phyloP scores from a whole-genome alignment of 37 sponge, comb jelly and placozoan species.

The Dysidea cf. avara region DNA sequence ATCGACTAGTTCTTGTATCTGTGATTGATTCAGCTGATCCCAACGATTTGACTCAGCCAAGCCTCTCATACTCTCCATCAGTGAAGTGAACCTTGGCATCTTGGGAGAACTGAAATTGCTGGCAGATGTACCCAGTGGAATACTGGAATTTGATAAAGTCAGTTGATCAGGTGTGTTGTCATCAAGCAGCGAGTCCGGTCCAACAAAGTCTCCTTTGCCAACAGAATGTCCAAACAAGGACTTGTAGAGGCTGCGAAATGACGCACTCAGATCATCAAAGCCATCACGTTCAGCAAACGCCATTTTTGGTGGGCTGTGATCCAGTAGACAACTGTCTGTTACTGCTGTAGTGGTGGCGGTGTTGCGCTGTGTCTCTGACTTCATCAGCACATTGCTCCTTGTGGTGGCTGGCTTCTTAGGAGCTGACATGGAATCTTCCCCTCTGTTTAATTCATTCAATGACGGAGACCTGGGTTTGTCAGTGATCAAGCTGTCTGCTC shows the following conservation, averaged over 20 bases:
- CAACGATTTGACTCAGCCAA: conserved; percentile 62
- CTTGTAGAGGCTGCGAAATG: conserved; percentile 67
- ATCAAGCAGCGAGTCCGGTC: background rate
- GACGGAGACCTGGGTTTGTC: too few species aligned
- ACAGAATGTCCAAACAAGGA: conserved; percentile 55
- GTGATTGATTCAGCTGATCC: conserved; percentile 51
- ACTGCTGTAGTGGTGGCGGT: too few species aligned
- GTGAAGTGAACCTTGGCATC: conserved; percentile 25
- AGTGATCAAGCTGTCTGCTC: too few species aligned
- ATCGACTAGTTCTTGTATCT: conserved; percentile 52
- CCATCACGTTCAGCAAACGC: conserved; percentile 52
- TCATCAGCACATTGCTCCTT: too few species aligned
- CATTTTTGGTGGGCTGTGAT: conserved; percentile 3
- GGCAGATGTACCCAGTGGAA: background rate
- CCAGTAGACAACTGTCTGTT: conserved; percentile 12
- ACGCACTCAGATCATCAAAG: conserved; percentile 59
- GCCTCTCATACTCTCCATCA: conserved; percentile 66
- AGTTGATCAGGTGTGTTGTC: background rate
- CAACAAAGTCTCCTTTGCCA: conserved; percentile 7
- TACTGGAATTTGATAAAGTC: background rate
- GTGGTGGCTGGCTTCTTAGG: too few species aligned
- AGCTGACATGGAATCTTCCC: too few species aligned
- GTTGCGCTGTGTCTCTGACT: too few species aligned
- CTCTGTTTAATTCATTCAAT: too few species aligned
- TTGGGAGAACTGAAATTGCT: background rate